These are phyloP conservation scores for Heliconius ethilla DNA, from an alignment of 2,888 invertebrate genomes.

Conservation along the genomic window DNA sequence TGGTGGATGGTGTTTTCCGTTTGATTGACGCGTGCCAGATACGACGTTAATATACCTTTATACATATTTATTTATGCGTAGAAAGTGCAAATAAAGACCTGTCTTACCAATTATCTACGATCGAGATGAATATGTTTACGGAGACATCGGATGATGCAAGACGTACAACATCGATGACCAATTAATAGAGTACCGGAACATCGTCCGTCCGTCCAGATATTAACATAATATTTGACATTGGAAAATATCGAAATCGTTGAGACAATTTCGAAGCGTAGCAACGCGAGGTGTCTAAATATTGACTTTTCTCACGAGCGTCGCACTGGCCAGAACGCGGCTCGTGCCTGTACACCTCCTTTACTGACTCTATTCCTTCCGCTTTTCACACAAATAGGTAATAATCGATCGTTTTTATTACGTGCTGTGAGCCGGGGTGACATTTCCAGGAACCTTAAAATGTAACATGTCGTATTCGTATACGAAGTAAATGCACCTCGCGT, in stretches of 20 bases:
- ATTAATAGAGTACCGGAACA: slow-evolving; percentile 51
- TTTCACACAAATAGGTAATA: slow-evolving; percentile 81
- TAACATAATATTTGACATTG: slow-evolving; percentile 71
- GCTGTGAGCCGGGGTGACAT: slow-evolving; percentile 66
- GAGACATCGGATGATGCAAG: slow-evolving; percentile 58
- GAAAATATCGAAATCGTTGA: slow-evolving; percentile 78
- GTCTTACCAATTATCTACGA: slow-evolving; percentile 66
- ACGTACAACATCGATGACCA: slow-evolving; percentile 50
- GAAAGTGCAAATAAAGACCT: slow-evolving; percentile 80
- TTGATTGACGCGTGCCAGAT: slow-evolving; percentile 82
- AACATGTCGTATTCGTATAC: slow-evolving; percentile 65
- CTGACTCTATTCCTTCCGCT: slow-evolving; percentile 74
- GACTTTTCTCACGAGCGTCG: slow-evolving; percentile 78
- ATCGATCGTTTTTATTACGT: slow-evolving; percentile 81
- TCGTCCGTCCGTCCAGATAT: slow-evolving; percentile 55
- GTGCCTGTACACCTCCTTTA: slow-evolving; percentile 60
- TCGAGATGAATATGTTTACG: slow-evolving; percentile 72
- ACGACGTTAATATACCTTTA: slow-evolving; percentile 70
- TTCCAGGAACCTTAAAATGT: slow-evolving; percentile 74
- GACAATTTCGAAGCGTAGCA: slow-evolving; percentile 78
- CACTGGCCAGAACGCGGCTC: slow-evolving; percentile 62
- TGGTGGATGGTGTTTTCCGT: slow-evolving; percentile 78
- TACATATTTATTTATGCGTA: slow-evolving; percentile 78
- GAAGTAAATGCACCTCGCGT: slow-evolving; percentile 57
- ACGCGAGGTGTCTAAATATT: slow-evolving; percentile 74